phyloP scores from a whole-genome alignment of 2,113 vertebrate species.

The Lynx canadensis region DNA sequence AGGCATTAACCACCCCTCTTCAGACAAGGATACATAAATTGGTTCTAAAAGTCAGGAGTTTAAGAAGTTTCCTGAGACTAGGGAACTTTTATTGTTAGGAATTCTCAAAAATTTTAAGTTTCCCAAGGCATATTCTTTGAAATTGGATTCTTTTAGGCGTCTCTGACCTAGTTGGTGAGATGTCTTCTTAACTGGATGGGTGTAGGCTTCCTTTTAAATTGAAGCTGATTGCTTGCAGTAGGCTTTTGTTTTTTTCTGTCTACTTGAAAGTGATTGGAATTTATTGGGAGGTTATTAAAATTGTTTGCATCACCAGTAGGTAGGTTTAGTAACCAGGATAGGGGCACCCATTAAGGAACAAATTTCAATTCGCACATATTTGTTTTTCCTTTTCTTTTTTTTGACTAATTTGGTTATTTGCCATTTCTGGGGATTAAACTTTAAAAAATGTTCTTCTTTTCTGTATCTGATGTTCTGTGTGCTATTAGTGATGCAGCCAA shows the following conservation, averaged over 20 bases:
- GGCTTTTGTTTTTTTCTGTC: constrained; percentile 51
- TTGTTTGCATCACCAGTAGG: constrained; percentile 75
- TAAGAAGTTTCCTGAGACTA: constrained; percentile 36
- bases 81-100: not conserved
- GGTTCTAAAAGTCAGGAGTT: constrained; percentile 42
- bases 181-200: constrained; percentile 40
- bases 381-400: constrained; percentile 79
- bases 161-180: not conserved
- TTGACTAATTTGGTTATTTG: constrained; percentile 90
- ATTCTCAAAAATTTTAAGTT: constrained; percentile 10
- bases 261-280: constrained; percentile 64
- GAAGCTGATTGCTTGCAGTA: constrained; percentile 46
- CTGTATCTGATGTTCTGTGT: constrained; percentile 99
- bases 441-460: constrained; percentile 99
- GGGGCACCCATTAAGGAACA: constrained; percentile 70
- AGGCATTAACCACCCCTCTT: constrained; percentile 22
- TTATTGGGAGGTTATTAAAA: constrained; percentile 62
- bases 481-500: constrained; percentile 99
- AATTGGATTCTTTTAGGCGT: constrained; percentile 47
- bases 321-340: constrained; percentile 65
- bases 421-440: constrained; percentile 93
- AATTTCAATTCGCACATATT: constrained; percentile 85
- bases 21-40: constrained; percentile 59
- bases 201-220: constrained; percentile 51
- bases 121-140: constrained; percentile 37